These are phyloP conservation scores for Pleuronectes platessa DNA, from an alignment of 2,113 vertebrate species.

Conservation along the genomic window DNA sequence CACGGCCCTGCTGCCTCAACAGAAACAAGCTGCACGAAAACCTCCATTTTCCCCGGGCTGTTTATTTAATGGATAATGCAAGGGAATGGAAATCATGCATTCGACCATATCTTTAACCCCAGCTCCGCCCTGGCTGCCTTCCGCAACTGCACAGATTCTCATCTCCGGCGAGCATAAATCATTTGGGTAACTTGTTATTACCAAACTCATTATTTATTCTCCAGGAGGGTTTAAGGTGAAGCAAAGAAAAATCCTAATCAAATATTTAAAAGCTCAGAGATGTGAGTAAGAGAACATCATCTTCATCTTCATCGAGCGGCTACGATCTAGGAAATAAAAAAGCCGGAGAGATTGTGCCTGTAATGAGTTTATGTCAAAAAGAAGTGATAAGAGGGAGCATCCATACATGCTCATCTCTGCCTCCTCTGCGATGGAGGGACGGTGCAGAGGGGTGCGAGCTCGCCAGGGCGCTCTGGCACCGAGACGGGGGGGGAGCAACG, in stretches of 20 bases:
- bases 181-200: slow-evolving; percentile 66
- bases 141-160: slow-evolving; percentile 46
- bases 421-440: slow-evolving; percentile 41
- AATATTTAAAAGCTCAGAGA: slow-evolving; percentile 70
- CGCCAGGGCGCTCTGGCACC: slow-evolving; percentile 58
- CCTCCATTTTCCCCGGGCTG: slow-evolving; percentile 69
- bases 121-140: slow-evolving; percentile 43
- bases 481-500: slow-evolving; percentile 37
- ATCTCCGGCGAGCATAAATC: slow-evolving; percentile 64
- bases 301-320: slow-evolving; percentile 32
- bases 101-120: slow-evolving; percentile 75
- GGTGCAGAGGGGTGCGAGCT: slow-evolving; percentile 33
- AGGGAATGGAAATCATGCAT: slow-evolving; percentile 73
- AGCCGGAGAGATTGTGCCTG: slow-evolving; percentile 22
- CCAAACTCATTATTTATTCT: slow-evolving; percentile 70
- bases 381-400: slow-evolving; percentile 57
- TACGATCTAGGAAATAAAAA: slow-evolving; percentile 5
- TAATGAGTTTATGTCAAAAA: slow-evolving; percentile 68
- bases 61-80: slow-evolving; percentile 82
- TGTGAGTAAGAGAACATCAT: slow-evolving; percentile 32
- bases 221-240: slow-evolving; percentile 55
- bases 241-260: slow-evolving; percentile 40
- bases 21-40: slow-evolving; percentile 46
- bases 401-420: slow-evolving; percentile 67
- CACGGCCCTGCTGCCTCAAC: slow-evolving; percentile 51